Percentiles rank a stretch among this genome's conserved stretches.
These are phyloP conservation scores for Epistrophe grossulariae DNA, from an alignment of 2,888 invertebrate species.

Conservation along the genomic window DNA sequence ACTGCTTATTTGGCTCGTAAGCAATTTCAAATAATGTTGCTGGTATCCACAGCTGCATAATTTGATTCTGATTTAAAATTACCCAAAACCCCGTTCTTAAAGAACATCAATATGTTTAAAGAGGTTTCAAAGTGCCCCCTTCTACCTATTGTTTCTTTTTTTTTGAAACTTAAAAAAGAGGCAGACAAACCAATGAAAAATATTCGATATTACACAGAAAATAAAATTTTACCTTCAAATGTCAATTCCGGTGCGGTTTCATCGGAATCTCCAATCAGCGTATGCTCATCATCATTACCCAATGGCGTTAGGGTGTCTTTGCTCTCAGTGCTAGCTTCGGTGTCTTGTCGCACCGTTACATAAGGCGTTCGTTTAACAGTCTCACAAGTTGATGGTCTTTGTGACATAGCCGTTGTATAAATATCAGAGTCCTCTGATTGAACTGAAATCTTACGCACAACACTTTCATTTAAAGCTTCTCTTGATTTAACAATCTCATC, in stretches of 20 bases:
- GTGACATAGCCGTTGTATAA: constrained; percentile 80
- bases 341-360: constrained; percentile 83
- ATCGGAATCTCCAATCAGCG: constrained; percentile 81
- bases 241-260: constrained; percentile 82
- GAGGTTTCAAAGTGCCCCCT: too few relatives aligned
- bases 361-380: constrained; percentile 82
- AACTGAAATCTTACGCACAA: constrained; percentile 82
- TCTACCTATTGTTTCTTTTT: too few relatives aligned
- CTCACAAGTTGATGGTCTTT: constrained; percentile 82
- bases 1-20: too few relatives aligned
- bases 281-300: constrained; percentile 82
- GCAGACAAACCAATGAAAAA: too few relatives aligned
- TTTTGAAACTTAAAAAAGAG: too few relatives aligned
- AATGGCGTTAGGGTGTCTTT: constrained; percentile 83
- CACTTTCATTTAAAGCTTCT: constrained; percentile 82
- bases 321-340: constrained; percentile 83
- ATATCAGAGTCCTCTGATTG: constrained; percentile 84
- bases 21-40: too few relatives aligned
- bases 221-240: constrained; percentile 81
- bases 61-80: too few relatives aligned
- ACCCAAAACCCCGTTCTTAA: too few relatives aligned
- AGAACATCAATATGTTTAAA: too few relatives aligned
- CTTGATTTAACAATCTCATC: constrained; percentile 84
- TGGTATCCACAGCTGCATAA: too few relatives aligned
- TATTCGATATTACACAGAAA: neutral